These are phyloP conservation scores for Lasioglossum baleicum DNA, from an alignment of 1,140 invertebrate genomes.

Conservation along the genomic window DNA sequence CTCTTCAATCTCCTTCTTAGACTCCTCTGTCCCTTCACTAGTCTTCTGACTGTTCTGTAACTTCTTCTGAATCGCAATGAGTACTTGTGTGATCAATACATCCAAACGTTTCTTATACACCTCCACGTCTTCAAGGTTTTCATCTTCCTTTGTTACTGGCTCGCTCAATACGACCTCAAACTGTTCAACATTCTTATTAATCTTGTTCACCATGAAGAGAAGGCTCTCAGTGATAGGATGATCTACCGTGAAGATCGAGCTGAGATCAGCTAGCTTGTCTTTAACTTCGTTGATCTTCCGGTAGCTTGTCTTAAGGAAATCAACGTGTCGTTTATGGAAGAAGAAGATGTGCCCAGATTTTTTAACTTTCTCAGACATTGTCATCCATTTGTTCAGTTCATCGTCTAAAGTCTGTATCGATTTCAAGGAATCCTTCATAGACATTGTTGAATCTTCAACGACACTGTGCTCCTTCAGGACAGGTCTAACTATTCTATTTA, in stretches of 20 bases:
- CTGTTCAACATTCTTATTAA: slow-evolving; percentile 54
- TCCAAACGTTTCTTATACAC: slow-evolving; percentile 78
- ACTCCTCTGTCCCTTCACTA: slow-evolving; percentile 53
- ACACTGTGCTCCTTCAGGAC: slow-evolving; percentile 79
- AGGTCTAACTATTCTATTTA: slow-evolving; percentile 71
- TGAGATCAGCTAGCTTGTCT: slow-evolving; percentile 68
- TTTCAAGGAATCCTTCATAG: slow-evolving; percentile 70
- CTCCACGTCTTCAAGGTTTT: slow-evolving; percentile 24
- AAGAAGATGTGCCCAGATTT: slow-evolving; percentile 65
- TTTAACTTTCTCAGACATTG: slow-evolving; percentile 51
- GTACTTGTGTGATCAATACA: slow-evolving; percentile 81
- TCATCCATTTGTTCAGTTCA: slow-evolving; percentile 76
- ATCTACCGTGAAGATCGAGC: slow-evolving; percentile 13
- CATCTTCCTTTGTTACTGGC: neutral
- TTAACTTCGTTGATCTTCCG: slow-evolving; percentile 72
- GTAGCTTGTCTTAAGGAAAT: slow-evolving; percentile 65
- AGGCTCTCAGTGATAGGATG: slow-evolving; percentile 72
- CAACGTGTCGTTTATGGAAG: slow-evolving; percentile 73
- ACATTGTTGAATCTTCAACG: slow-evolving; percentile 78
- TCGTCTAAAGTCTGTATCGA: slow-evolving; percentile 60
- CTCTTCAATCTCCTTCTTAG: slow-evolving; percentile 75
- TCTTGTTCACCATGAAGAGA: slow-evolving; percentile 57
- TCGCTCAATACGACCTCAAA: slow-evolving; percentile 22
- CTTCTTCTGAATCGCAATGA: slow-evolving; percentile 85
- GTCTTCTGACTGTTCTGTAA: slow-evolving; percentile 81